phyloP scores from a whole-genome alignment of 2,888 invertebrate species.

The Microchrysa polita region DNA sequence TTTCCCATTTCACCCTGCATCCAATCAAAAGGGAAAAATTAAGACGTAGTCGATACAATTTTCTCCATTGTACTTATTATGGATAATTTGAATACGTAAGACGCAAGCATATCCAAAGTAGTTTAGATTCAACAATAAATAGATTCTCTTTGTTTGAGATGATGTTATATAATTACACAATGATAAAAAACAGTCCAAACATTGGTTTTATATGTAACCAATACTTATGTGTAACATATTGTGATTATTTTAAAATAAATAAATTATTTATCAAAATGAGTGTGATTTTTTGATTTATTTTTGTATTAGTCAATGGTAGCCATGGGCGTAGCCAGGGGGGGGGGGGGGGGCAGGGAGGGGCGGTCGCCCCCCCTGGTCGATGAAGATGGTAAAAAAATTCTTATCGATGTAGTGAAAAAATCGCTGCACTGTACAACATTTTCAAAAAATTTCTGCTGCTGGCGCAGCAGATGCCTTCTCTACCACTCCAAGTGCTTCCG shows the following conservation, averaged over 20 bases:
- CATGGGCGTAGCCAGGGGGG: no score
- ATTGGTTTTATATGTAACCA: not conserved
- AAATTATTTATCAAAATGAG: not conserved
- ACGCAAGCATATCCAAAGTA: slow-evolving; percentile 18
- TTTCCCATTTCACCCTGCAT: not conserved
- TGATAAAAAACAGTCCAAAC: not conserved
- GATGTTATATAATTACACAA: not conserved
- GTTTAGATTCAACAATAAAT: not conserved
- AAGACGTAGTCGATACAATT: not conserved
- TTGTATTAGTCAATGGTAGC: no score
- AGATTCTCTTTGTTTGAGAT: not conserved
- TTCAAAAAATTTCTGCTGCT: no score
- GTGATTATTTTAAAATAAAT: slow-evolving; percentile 5
- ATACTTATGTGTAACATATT: not conserved
- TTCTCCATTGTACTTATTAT: not conserved
- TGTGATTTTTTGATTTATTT: no score
- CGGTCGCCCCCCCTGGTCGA: no score
- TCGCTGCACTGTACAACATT: no score
- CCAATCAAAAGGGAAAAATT: slow-evolving; percentile 17
- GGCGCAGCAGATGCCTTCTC: no score
- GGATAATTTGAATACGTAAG: slow-evolving; percentile 19
- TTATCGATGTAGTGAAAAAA: no score
- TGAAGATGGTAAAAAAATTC: no score
- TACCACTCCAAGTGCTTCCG: no score
- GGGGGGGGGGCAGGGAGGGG: no score